These are phyloP conservation scores for Scomber colias DNA, from an alignment of 2,113 vertebrate genomes.

Conservation along the genomic window DNA sequence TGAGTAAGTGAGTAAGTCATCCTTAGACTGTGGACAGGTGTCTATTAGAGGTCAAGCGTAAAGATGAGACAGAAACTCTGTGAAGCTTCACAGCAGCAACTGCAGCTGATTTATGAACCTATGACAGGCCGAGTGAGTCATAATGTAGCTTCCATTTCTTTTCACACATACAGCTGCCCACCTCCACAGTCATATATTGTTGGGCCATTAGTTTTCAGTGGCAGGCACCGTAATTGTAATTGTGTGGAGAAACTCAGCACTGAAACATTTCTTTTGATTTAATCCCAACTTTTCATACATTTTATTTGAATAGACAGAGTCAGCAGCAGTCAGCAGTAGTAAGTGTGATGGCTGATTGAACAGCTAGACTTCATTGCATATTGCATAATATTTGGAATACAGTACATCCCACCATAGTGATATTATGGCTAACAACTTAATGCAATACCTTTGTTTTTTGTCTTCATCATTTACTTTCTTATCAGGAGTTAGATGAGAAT, in stretches of 20 bases:
- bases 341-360: not conserved
- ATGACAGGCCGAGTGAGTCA: slow-evolving; percentile 54
- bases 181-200: slow-evolving; percentile 30
- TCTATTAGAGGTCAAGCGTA: slow-evolving; percentile 23
- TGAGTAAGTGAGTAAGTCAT: slow-evolving; percentile 51
- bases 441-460: not conserved
- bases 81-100: slow-evolving; percentile 43
- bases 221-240: slow-evolving; percentile 32
- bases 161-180: slow-evolving; percentile 37
- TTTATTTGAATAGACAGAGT: not conserved
- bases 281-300: slow-evolving; percentile 7
- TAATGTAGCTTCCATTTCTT: slow-evolving; percentile 50
- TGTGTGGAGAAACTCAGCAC: slow-evolving; percentile 15
- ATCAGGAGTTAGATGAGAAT: not conserved
- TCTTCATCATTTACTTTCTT: too few species aligned
- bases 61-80: slow-evolving; percentile 33
- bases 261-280: slow-evolving; percentile 39
- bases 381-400: not conserved
- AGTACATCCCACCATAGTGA: not conserved
- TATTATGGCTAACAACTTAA: not conserved
- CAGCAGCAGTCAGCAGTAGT: not conserved
- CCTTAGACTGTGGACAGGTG: slow-evolving; percentile 53
- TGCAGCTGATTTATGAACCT: slow-evolving; percentile 54
- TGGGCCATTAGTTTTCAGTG: slow-evolving; percentile 30
- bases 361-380: not conserved